phyloP scores from a whole-genome alignment of 2,797 vertebrate genomes.

The Propithecus perrieri region DNA sequence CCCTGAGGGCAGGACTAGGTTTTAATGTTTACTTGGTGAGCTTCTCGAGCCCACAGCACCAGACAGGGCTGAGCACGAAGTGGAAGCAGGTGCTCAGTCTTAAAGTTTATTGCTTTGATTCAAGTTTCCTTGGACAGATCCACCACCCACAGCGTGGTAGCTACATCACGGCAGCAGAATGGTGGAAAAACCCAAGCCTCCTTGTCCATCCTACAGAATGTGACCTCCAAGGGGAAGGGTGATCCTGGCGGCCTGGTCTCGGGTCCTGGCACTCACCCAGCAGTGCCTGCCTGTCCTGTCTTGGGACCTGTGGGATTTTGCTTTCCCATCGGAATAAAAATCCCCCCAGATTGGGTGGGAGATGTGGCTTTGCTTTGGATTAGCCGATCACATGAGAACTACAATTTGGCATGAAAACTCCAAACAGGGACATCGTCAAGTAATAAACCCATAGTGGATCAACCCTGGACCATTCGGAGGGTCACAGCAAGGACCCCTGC shows the following conservation, averaged over 20 bases:
- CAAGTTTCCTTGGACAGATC: neutral
- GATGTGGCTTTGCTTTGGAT: neutral
- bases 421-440: neutral
- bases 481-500: neutral
- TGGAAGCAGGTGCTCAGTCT: neutral
- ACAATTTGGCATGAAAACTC: neutral
- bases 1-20: neutral
- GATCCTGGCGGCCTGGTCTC: neutral
- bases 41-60: slow-evolving; percentile 55
- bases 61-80: neutral
- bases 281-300: neutral
- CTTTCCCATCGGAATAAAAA: neutral
- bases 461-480: neutral
- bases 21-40: slow-evolving; percentile 10
- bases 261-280: neutral
- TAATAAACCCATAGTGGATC: neutral
- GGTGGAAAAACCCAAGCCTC: slow-evolving; percentile 10
- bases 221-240: neutral
- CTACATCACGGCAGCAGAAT: neutral
- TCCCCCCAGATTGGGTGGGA: neutral
- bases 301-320: neutral
- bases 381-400: neutral
- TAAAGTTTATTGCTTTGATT: neutral
- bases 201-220: neutral
- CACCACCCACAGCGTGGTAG: neutral